Conservation (phyloP, 2,113 vertebrate genomes). For the Ovis canadensis region DNA sequence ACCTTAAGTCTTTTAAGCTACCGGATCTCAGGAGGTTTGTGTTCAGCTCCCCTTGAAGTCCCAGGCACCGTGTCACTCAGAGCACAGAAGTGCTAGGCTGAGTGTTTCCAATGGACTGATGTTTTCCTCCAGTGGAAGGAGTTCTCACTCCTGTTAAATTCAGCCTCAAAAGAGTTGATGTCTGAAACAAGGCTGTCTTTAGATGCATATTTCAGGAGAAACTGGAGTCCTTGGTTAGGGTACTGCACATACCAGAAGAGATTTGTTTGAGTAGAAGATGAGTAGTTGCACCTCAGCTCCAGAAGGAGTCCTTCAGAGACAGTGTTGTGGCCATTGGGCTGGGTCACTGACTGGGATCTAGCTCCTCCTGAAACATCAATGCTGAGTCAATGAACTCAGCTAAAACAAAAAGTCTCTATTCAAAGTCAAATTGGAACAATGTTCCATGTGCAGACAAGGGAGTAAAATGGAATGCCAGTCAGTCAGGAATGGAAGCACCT, state of each 20-base stretch:
- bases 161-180: background rate
- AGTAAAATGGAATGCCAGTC: background rate
- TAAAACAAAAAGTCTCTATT: background rate
- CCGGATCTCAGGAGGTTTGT: background rate
- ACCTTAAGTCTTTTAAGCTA: background rate
- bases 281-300: background rate
- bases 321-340: background rate
- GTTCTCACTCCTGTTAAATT: background rate
- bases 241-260: background rate
- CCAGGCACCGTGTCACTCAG: background rate
- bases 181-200: background rate
- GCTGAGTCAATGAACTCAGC: background rate
- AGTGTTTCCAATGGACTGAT: background rate
- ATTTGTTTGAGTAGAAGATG: accelerated
- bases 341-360: background rate
- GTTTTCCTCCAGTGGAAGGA: background rate
- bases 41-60: background rate
- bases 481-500: background rate
- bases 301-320: background rate
- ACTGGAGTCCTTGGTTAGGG: background rate
- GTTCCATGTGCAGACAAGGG: background rate
- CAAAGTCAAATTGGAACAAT: background rate
- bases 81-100: background rate
- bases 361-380: background rate
- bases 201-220: background rate